Conservation (phyloP, 2,113 vertebrate species). For the Uria lomvia region DNA sequence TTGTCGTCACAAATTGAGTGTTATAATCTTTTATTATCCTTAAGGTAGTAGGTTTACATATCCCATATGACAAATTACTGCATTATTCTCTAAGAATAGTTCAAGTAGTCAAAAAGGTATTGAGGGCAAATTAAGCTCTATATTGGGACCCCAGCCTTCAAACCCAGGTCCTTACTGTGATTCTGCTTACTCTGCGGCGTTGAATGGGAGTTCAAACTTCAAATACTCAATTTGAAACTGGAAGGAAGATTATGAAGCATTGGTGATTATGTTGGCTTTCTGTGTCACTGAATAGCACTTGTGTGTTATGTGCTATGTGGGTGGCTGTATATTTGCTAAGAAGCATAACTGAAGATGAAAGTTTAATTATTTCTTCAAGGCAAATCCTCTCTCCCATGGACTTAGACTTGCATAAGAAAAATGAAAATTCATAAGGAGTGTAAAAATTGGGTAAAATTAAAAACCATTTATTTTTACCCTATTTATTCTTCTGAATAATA, state of each 20-base stretch:
- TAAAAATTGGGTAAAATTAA: constrained; percentile 64
- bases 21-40: not conserved
- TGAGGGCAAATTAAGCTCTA: not conserved
- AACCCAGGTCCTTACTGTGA: not conserved
- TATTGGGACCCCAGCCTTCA: not conserved
- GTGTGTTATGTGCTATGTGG: not conserved
- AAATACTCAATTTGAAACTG: constrained; percentile 5
- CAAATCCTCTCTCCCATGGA: constrained; percentile 45
- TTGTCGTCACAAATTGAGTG: not conserved
- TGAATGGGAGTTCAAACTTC: not conserved
- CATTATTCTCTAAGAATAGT: not conserved
- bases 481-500: constrained; percentile 38
- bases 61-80: not conserved
- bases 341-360: constrained; percentile 60
- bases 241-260: not conserved
- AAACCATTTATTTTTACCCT: constrained; percentile 57
- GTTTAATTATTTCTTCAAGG: constrained; percentile 69
- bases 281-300: constrained; percentile 20
- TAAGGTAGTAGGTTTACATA: not conserved
- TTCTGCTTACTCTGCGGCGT: not conserved
- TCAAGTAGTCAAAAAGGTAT: not conserved
- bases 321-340: constrained; percentile 57
- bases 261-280: constrained; percentile 28
- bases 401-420: constrained; percentile 55
- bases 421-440: constrained; percentile 64